Conservation (phyloP, 2,888 invertebrate species). For the Hydraecia micacea region DNA sequence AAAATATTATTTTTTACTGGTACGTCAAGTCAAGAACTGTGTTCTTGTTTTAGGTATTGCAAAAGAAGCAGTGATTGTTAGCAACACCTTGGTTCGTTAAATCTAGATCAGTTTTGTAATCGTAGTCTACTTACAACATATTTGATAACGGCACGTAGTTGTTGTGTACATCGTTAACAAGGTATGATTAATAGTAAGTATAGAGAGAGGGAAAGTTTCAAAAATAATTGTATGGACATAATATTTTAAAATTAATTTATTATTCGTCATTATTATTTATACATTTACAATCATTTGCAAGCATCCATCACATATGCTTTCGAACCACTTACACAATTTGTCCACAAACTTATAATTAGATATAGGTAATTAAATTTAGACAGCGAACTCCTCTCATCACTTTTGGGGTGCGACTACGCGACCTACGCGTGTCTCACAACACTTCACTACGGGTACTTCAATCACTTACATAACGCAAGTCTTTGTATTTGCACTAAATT, state of each 20-base stretch:
- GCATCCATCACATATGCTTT: constrained; percentile 73
- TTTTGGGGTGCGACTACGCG: constrained; percentile 66
- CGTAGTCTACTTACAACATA: constrained; percentile 65
- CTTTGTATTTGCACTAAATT: constrained; percentile 85
- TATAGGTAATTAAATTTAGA: constrained; percentile 81
- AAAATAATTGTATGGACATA: constrained; percentile 63
- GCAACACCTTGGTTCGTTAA: constrained; percentile 56
- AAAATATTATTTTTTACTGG: not conserved
- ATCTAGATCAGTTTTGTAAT: constrained; percentile 66
- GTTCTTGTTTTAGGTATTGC: constrained; percentile 22
- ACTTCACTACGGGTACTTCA: constrained; percentile 76
- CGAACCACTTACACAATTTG: constrained; percentile 71
- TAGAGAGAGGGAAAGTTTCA: constrained; percentile 13
- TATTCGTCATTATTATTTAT: constrained; percentile 72
- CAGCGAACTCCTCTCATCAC: constrained; percentile 80
- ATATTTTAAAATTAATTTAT: constrained; percentile 84
- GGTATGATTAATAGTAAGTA: constrained; percentile 13
- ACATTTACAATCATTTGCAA: constrained; percentile 73
- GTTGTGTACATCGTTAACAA: constrained; percentile 60
- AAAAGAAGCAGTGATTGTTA: constrained; percentile 44
- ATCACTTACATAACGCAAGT: constrained; percentile 86
- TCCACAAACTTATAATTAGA: constrained; percentile 70
- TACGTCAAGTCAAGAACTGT: not conserved
- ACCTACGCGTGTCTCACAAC: constrained; percentile 70
- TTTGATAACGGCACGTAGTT: constrained; percentile 43